Percentiles rank a stretch among this genome's conserved stretches.
Evolutionary conservation across 2,113 vertebrate species (phyloP).

Genomic region (Cinclus cinclus): DNA sequence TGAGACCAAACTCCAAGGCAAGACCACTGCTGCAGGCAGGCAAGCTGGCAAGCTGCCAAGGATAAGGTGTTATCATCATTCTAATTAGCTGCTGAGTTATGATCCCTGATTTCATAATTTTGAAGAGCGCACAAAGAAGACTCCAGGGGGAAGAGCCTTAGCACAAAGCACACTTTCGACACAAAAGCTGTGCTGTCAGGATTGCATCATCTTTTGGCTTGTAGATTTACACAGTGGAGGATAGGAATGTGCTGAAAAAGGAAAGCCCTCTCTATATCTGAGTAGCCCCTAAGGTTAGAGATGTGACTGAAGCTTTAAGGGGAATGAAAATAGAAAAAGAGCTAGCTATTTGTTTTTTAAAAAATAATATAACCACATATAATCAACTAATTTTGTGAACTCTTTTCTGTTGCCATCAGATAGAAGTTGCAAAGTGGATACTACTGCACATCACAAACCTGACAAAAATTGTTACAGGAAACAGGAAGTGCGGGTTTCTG

Average conservation of each 20-base stretch:
- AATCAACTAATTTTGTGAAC: background rate
- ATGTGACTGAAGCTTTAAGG: background rate
- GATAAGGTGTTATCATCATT: slow-evolving; percentile 26
- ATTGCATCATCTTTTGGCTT: slow-evolving; percentile 52
- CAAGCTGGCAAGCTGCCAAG: background rate
- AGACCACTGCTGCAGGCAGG: background rate
- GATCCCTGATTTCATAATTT: background rate
- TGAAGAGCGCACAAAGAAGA: background rate
- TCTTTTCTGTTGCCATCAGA: background rate
- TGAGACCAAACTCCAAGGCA: background rate
- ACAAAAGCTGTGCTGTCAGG: slow-evolving; percentile 17
- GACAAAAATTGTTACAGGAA: background rate
- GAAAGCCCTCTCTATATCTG: background rate
- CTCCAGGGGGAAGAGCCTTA: background rate
- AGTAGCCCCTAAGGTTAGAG: background rate
- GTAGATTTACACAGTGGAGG: background rate
- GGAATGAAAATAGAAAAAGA: background rate
- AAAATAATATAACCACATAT: background rate
- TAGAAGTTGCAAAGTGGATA: background rate
- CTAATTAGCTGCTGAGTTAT: slow-evolving; percentile 51
- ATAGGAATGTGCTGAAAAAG: slow-evolving; percentile 52
- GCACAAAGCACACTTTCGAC: slow-evolving; percentile 25
- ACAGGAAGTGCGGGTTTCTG: background rate
- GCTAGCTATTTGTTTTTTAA: background rate
- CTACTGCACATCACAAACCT: background rate